These are phyloP conservation scores for Caenorhabditis sp. DNA, from an alignment of 2,888 invertebrate genomes.

Conservation along the genomic window DNA sequence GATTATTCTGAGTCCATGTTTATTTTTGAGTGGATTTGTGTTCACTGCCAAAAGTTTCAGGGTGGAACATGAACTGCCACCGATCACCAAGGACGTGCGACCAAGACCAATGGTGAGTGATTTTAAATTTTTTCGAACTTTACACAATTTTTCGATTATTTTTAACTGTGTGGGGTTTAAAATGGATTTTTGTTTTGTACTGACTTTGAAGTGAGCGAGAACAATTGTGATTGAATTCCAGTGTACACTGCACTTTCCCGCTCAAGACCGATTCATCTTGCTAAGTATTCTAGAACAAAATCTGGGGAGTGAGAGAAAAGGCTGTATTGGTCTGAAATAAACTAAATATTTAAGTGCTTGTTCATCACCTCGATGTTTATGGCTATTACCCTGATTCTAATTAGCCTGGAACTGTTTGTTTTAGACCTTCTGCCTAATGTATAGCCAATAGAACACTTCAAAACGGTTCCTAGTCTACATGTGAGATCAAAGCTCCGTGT, in stretches of 20 bases:
- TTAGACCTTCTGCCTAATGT: conserved; percentile 60
- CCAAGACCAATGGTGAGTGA: conserved; percentile 65
- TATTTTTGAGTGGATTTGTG: conserved; percentile 30
- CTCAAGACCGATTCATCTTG: too few relatives aligned
- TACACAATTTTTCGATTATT: neutral
- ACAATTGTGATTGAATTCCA: too few relatives aligned
- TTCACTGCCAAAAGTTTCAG: conserved; percentile 44
- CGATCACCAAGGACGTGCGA: conserved; percentile 62
- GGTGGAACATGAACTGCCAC: conserved; percentile 43
- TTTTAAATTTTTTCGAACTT: conserved; percentile 30
- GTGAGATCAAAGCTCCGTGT: conserved; percentile 7
- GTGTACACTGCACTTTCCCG: too few relatives aligned
- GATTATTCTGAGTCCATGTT: conserved; percentile 34
- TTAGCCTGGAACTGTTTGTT: conserved; percentile 35
- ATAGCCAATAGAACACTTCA: conserved; percentile 36
- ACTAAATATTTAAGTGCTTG: too few relatives aligned
- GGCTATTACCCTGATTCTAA: too few relatives aligned
- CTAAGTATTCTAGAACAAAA: too few relatives aligned
- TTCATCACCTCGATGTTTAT: too few relatives aligned
- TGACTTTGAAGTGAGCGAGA: too few relatives aligned
- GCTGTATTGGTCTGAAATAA: too few relatives aligned
- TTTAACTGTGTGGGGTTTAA: neutral
- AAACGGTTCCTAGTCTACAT: conserved; percentile 37
- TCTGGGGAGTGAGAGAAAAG: too few relatives aligned
- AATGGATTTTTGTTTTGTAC: conserved; percentile 1